phyloP scores from a whole-genome alignment of 1,140 invertebrate genomes.

The Drosophila parvula region DNA sequence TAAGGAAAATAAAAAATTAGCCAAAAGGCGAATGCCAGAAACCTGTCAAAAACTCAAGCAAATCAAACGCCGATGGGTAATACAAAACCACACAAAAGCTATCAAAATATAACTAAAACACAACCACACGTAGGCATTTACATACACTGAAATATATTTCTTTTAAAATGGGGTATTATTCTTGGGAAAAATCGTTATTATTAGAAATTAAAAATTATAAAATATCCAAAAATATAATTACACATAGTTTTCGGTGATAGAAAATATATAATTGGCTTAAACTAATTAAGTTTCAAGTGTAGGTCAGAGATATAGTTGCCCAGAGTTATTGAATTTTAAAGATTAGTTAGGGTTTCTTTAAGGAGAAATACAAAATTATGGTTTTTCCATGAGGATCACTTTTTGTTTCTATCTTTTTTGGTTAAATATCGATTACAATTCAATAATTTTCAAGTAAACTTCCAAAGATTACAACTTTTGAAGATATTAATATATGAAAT shows the following conservation, averaged over 20 bases:
- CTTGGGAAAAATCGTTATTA: not conserved
- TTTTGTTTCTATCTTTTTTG: too few species aligned
- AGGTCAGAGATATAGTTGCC: too few species aligned
- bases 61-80: slow-evolving; percentile 70
- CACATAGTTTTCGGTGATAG: not conserved
- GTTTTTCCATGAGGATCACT: too few species aligned
- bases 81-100: slow-evolving; percentile 58
- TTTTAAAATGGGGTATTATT: not conserved
- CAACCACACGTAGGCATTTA: slow-evolving; percentile 9
- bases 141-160: not conserved
- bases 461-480: accelerated
- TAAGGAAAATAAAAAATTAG: slow-evolving; percentile 48
- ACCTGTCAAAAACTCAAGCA: slow-evolving; percentile 67
- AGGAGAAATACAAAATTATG: too few species aligned
- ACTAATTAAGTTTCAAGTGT: not conserved
- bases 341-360: too few species aligned
- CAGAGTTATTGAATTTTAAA: too few species aligned
- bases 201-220: not conserved
- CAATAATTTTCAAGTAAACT: not conserved
- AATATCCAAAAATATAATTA: not conserved
- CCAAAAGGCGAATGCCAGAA: slow-evolving; percentile 43
- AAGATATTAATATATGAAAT: too few species aligned
- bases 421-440: not conserved
- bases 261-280: not conserved
- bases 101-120: slow-evolving; percentile 46